A percentile compares a stretch with the other conserved stretches of the same genome.
These are phyloP conservation scores for Phalacrocorax pelagicus DNA, from an alignment of 2,113 vertebrate genomes.

Conservation along the genomic window DNA sequence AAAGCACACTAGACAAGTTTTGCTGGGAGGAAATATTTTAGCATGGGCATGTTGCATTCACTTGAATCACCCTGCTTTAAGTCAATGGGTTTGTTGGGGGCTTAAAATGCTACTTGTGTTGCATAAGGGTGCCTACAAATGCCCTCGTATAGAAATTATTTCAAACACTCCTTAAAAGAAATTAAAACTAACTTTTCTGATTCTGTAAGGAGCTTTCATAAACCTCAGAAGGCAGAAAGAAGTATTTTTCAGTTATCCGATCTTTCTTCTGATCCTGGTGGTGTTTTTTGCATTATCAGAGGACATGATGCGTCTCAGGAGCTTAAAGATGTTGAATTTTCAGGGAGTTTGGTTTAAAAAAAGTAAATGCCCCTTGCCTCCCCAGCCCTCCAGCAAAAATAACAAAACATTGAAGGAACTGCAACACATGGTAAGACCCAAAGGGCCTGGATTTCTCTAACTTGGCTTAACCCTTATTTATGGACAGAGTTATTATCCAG, in stretches of 20 bases:
- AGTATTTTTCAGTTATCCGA: neutral
- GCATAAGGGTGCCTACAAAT: neutral
- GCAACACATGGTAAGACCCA: neutral
- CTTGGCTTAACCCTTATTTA: neutral
- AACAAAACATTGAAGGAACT: neutral
- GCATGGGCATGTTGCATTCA: neutral
- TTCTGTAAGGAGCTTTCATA: neutral
- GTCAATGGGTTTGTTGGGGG: fast-evolving
- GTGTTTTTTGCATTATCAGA: neutral
- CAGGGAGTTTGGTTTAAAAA: neutral
- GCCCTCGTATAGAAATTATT: neutral
- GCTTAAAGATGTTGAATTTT: neutral
- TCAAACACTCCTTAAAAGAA: neutral
- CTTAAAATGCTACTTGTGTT: neutral
- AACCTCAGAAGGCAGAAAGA: neutral
- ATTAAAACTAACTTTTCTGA: neutral
- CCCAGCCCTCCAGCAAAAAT: neutral
- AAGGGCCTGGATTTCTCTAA: neutral
- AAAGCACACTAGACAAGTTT: neutral
- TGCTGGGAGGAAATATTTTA: neutral
- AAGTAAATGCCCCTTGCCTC: neutral
- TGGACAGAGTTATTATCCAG: neutral
- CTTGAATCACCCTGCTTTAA: neutral
- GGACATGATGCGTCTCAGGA: fast-evolving
- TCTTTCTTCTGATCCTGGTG: neutral